Evolutionary conservation across 2,888 invertebrate genomes (phyloP).

Genomic region (Lacanobia oleracea): DNA sequence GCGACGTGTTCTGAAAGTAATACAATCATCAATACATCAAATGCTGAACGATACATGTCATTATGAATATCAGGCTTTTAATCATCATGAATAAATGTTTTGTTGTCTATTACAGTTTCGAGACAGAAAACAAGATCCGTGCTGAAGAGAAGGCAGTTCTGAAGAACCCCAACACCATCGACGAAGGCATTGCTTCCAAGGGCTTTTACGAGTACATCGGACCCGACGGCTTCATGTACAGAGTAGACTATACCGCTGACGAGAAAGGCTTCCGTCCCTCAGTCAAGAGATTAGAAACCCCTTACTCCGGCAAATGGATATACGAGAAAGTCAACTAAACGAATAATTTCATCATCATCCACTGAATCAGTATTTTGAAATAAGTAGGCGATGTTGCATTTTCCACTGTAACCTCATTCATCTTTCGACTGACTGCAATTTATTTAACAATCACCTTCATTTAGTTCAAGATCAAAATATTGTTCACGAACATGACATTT

Average conservation of each 20-base stretch:
- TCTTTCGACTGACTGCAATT: conserved; percentile 72
- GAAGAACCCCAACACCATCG: conserved; percentile 86
- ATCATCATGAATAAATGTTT: conserved; percentile 11
- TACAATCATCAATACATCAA: conserved; percentile 11
- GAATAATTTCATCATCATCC: conserved; percentile 64
- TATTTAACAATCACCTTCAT: conserved; percentile 70
- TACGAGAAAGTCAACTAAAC: conserved; percentile 84
- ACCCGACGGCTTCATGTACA: conserved; percentile 89
- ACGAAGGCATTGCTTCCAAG: conserved; percentile 88
- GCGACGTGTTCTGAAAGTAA: neutral
- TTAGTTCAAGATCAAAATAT: conserved; percentile 74
- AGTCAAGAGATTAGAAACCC: conserved; percentile 86
- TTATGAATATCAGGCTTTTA: neutral
- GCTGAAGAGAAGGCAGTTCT: conserved; percentile 88
- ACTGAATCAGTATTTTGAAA: conserved; percentile 85
- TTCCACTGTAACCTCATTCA: conserved; percentile 59
- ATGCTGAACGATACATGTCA: neutral
- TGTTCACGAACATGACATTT: conserved; percentile 83
- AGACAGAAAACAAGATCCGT: conserved; percentile 90
- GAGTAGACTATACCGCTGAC: conserved; percentile 89
- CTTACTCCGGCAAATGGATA: conserved; percentile 88
- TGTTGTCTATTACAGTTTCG: conserved; percentile 79
- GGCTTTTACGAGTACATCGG: conserved; percentile 90
- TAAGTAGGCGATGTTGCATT: conserved; percentile 74
- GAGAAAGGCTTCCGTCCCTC: conserved; percentile 89